phyloP scores from a whole-genome alignment of 2,888 invertebrate species.

The Autographa gamma region DNA sequence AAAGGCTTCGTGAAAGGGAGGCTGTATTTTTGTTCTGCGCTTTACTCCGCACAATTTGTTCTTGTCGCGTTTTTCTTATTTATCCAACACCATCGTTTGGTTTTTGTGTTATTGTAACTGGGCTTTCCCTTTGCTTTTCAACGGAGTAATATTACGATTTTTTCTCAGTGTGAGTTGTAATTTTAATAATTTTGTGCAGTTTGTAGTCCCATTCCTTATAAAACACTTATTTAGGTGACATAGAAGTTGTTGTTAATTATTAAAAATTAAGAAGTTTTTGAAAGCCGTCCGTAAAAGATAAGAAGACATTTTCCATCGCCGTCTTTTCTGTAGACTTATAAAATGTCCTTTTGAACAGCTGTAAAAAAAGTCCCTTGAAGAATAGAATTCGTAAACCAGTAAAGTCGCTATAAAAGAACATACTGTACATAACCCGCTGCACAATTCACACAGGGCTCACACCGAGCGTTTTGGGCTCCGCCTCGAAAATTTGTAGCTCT shows the following conservation, averaged over 20 bases:
- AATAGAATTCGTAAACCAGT: too few species aligned
- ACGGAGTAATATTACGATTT: too few species aligned
- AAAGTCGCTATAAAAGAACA: constrained; percentile 21
- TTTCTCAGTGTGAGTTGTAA: too few species aligned
- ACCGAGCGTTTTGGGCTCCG: constrained; percentile 73
- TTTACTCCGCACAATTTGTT: neutral
- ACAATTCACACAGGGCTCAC: constrained; percentile 64
- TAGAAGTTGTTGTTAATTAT: too few species aligned
- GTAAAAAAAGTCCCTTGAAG: too few species aligned
- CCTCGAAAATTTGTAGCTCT: constrained; percentile 77
- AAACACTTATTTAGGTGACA: too few species aligned
- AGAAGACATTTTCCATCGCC: too few species aligned
- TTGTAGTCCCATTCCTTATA: neutral
- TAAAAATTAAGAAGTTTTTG: too few species aligned
- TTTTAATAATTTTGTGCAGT: too few species aligned
- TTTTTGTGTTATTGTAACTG: neutral
- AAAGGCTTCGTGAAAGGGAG: neutral
- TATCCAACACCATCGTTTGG: neutral
- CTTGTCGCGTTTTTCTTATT: neutral
- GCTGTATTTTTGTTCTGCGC: constrained; percentile 1
- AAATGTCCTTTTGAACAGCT: too few species aligned
- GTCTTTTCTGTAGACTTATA: too few species aligned
- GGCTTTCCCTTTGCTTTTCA: neutral
- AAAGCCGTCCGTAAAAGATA: too few species aligned
- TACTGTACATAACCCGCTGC: constrained; percentile 45